phyloP scores from a whole-genome alignment of 37 sponge, comb jelly and placozoan species.

The Dysidea cf. avara region DNA sequence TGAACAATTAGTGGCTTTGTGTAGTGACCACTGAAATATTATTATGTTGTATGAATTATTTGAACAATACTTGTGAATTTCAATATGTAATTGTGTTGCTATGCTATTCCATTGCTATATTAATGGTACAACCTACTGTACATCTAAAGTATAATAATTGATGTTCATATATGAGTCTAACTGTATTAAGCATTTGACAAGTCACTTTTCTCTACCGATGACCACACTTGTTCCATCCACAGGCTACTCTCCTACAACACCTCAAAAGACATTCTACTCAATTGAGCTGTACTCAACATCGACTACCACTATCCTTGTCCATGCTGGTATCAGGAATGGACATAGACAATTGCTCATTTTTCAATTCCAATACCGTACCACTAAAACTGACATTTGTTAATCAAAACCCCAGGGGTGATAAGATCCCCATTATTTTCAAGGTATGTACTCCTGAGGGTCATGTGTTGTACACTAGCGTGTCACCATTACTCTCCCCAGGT shows the following conservation, averaged over 20 bases:
- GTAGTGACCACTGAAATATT: too few species aligned
- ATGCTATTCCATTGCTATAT: too few species aligned
- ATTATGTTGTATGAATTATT: too few species aligned
- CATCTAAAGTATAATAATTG: too few species aligned
- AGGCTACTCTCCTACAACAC: conserved; percentile 54
- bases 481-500: conserved; percentile 31
- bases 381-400: conserved; percentile 71
- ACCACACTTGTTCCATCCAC: too few species aligned
- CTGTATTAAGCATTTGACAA: too few species aligned
- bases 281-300: conserved; percentile 21
- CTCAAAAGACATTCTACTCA: conserved; percentile 29
- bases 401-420: conserved; percentile 58
- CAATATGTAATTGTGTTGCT: too few species aligned
- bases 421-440: conserved; percentile 72
- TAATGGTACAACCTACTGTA: too few species aligned
- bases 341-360: conserved; percentile 77
- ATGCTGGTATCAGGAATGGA: conserved; percentile 50
- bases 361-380: conserved; percentile 87
- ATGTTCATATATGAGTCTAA: too few species aligned
- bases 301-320: conserved; percentile 62
- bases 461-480: neutral
- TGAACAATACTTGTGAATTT: too few species aligned
- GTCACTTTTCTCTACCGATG: too few species aligned
- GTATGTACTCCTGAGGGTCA: conserved; percentile 10
- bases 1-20: too few species aligned